Evolutionary conservation across 2,888 invertebrate species (phyloP).

Genomic region (Ormia ochracea): DNA sequence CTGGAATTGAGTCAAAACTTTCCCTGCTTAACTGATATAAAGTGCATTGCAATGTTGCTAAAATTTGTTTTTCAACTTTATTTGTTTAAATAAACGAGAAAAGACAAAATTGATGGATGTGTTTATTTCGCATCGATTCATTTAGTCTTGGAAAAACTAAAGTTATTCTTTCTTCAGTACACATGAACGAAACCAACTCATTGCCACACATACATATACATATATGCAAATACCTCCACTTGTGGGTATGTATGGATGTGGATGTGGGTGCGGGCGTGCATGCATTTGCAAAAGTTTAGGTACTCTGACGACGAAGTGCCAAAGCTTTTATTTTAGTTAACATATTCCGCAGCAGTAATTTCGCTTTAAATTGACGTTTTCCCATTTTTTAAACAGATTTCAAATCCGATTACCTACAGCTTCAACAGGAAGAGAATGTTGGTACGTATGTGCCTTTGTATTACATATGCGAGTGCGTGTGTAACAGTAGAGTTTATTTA

Average conservation of each 20-base stretch:
- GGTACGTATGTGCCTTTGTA: background rate
- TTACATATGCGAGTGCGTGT: background rate
- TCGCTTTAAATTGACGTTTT: background rate
- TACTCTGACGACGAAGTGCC: background rate
- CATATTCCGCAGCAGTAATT: conserved; percentile 9
- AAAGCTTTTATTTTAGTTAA: background rate
- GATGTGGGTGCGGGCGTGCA: too few species aligned
- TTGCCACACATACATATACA: background rate
- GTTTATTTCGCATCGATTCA: conserved; percentile 3
- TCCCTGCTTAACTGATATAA: background rate
- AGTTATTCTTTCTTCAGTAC: background rate
- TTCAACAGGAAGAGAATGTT: conserved; percentile 27
- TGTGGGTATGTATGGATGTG: background rate
- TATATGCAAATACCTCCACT: background rate
- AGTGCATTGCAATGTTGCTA: conserved; percentile 34
- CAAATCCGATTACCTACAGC: conserved; percentile 42
- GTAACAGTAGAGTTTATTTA: background rate
- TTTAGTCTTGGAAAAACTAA: background rate
- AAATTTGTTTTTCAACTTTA: conserved; percentile 26
- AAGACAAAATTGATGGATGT: conserved; percentile 9
- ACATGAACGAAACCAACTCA: background rate
- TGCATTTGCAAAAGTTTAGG: background rate
- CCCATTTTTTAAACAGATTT: conserved; percentile 1
- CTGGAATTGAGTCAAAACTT: conserved; percentile 1
- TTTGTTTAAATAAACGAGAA: background rate